Base-by-base conservation (phyloP, 2,113 vertebrate species). In the Notothenia coriiceps region DNA sequence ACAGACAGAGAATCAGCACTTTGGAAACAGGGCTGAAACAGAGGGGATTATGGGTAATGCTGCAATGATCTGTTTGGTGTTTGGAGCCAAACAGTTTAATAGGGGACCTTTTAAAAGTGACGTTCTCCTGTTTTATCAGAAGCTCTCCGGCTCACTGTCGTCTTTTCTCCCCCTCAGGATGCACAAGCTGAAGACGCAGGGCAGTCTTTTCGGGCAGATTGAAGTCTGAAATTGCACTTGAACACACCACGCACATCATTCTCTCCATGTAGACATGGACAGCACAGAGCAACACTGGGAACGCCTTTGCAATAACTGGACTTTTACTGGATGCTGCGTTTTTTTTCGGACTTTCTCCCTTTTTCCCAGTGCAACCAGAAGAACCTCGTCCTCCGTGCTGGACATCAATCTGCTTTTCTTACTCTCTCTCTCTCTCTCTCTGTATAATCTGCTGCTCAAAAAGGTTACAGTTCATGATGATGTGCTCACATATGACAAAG, bases 111-210 rank as follows among this genome's bases (percentile, higher is more conserved):
- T 29, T 29, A 4, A 29, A 29, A 4, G 35, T 40, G 35, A 7
- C 35, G 6, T 40, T 7, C 35, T 33, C 46, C 2, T 6, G 25
- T 52, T 67, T 13, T 1, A 4, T 22, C 33, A 22, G 13, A 55
- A 22, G 51, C n/a, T 51, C 67, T 69, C n/a, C 20, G 63, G 10
- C 25, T 76, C 15, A 70, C 54, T 40, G 2, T 29, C 50, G n/a
- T 74, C 11, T 79, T 56, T 61, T 73, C 18, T 29, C 80, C 40
- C 54, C 12, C 62, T 2, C 85, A 96, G 95, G 89, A 86, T 77
- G 74, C 92, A 95, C 91, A 95, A 90, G 65, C 70, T 85, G 63
- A 96, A 93, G 72, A 94, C 46, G 46, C 17, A 94, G 9, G 94
- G 95, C 43, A 95, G 89, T 74, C 88, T 67, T 3, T 96, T 93